Conservation (phyloP, 37 sponge, comb jelly and placozoan species). For the Crambe crambe region DNA sequence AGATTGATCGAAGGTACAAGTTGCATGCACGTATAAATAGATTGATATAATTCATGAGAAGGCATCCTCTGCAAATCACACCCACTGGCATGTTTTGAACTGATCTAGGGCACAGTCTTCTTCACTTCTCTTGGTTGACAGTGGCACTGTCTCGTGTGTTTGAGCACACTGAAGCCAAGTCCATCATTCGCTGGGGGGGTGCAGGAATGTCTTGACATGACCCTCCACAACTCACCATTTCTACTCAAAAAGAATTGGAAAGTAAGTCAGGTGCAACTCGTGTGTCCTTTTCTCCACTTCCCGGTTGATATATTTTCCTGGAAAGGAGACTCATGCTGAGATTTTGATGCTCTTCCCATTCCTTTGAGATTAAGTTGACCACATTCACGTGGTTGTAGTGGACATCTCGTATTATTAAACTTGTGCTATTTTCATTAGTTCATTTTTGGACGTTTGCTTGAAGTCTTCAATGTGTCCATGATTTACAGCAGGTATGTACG, state of each 20-base stretch:
- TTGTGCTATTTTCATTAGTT: too few species aligned
- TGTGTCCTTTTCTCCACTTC: too few species aligned
- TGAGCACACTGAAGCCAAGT: slow-evolving; percentile 73
- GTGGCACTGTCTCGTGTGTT: slow-evolving; percentile 65
- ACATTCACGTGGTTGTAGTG: too few species aligned
- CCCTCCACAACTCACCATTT: slow-evolving; percentile 55
- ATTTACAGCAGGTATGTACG: slow-evolving; percentile 60
- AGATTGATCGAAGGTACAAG: neutral
- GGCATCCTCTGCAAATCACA: too few species aligned
- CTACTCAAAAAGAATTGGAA: slow-evolving; percentile 52
- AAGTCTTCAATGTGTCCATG: slow-evolving; percentile 44
- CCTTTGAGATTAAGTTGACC: too few species aligned
- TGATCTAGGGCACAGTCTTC: slow-evolving; percentile 46
- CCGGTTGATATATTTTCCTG: too few species aligned
- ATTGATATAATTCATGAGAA: neutral
- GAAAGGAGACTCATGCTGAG: too few species aligned
- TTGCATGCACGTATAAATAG: neutral
- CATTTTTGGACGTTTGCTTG: slow-evolving; percentile 54
- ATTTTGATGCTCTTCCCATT: too few species aligned
- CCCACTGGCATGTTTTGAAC: neutral
- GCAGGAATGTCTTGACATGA: slow-evolving; percentile 46
- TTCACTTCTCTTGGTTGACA: slow-evolving; percentile 76
- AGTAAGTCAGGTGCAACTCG: too few species aligned
- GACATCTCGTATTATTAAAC: too few species aligned
- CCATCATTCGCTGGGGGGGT: slow-evolving; percentile 79